A percentile compares a stretch with the other conserved stretches of the same genome.
These are phyloP conservation scores for Paratilapia polleni DNA, from an alignment of 2,113 vertebrate species.

Conservation along the genomic window DNA sequence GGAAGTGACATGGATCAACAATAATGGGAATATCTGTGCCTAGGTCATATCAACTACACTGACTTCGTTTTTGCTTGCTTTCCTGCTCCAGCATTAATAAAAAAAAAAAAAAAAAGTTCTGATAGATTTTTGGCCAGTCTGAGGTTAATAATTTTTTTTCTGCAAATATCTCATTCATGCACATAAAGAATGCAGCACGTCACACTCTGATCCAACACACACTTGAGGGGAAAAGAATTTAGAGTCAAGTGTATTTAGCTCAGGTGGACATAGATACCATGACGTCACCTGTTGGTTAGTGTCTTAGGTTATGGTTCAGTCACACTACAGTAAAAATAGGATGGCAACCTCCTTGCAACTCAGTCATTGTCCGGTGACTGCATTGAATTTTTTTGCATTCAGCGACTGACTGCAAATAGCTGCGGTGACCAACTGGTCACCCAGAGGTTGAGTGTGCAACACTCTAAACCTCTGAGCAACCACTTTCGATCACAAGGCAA, in stretches of 20 bases:
- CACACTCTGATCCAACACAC: background rate
- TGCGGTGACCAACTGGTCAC: background rate
- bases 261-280: background rate
- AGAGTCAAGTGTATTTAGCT: background rate
- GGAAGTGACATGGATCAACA: background rate
- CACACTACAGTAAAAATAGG: background rate
- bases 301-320: background rate
- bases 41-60: background rate
- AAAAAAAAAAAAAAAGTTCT: too few species aligned
- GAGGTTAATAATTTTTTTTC: background rate
- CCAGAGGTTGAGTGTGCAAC: background rate
- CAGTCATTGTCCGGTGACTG: background rate
- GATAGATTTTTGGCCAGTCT: background rate
- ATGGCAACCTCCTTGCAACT: background rate
- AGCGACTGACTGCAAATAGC: background rate
- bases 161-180: background rate
- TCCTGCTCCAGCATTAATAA: too few species aligned
- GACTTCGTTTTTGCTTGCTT: background rate
- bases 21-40: background rate
- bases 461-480: background rate
- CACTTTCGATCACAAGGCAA: background rate
- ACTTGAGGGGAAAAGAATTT: background rate
- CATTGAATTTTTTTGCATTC: background rate
- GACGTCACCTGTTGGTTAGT: background rate
- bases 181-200: background rate